Evolutionary conservation across 2,797 vertebrate genomes (phyloP).

Genomic region (Liparis tanakae): DNA sequence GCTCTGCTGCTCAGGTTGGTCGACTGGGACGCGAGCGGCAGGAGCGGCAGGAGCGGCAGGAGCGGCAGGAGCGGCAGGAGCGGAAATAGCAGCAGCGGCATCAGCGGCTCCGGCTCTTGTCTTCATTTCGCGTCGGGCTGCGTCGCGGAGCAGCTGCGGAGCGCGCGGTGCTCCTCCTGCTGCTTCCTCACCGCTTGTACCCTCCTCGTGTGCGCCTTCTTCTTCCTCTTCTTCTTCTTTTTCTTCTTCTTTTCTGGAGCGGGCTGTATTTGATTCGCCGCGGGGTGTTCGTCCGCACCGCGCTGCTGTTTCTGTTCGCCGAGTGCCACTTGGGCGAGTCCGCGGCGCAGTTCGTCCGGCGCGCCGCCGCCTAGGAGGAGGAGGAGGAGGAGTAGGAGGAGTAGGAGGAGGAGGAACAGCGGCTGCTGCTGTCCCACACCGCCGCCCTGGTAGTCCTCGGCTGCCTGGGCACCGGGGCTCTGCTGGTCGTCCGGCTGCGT

Average conservation of each 20-base stretch:
- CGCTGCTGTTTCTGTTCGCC: slow-evolving; percentile 78
- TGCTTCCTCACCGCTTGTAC: slow-evolving; percentile 23
- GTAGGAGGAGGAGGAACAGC: no score
- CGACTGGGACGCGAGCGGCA: slow-evolving; percentile 72
- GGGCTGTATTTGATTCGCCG: slow-evolving; percentile 84
- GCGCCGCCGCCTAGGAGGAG: no score
- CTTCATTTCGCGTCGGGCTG: slow-evolving; percentile 66
- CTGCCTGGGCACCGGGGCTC: slow-evolving; percentile 87
- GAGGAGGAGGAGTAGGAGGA: no score
- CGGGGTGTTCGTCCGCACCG: slow-evolving; percentile 80
- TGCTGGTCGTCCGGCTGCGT: slow-evolving; percentile 85
- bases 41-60: slow-evolving; percentile 54
- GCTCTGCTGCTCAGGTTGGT: slow-evolving; percentile 78
- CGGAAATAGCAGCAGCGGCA: slow-evolving; percentile 60
- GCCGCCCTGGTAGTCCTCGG: slow-evolving; percentile 88
- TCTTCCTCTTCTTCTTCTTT: slow-evolving; percentile 15
- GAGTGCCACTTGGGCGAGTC: slow-evolving; percentile 88
- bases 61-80: slow-evolving; percentile 37
- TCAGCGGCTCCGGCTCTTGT: slow-evolving; percentile 62
- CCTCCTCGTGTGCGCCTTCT: slow-evolving; percentile 83
- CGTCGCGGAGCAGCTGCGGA: slow-evolving; percentile 70
- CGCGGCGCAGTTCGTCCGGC: slow-evolving; percentile 81
- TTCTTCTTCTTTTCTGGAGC: slow-evolving; percentile 72
- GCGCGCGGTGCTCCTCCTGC: slow-evolving; percentile 66
- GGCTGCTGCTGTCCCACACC: slow-evolving; percentile 80